Conservation (phyloP, 2,797 vertebrate genomes). For the Arnoldichthys spilopterus region DNA sequence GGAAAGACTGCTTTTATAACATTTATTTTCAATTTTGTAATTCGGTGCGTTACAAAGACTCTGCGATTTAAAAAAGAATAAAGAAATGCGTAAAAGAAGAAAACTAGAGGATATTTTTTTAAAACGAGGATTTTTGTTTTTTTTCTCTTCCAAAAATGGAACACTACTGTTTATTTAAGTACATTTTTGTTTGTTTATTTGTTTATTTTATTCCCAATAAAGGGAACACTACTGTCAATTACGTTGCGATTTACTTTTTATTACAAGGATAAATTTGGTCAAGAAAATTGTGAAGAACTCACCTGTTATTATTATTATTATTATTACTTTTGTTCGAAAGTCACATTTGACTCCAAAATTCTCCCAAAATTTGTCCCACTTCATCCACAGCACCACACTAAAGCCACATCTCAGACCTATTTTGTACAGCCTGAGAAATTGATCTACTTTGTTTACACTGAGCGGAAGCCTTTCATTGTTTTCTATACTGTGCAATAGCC, state of each 20-base stretch:
- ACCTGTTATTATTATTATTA: conserved; percentile 44
- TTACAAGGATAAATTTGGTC: too few relatives aligned
- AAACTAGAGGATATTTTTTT: conserved; percentile 54
- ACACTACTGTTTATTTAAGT: conserved; percentile 37
- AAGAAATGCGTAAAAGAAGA: conserved; percentile 12
- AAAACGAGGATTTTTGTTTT: conserved; percentile 10
- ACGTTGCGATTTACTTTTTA: too few relatives aligned
- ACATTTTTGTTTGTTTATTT: background rate
- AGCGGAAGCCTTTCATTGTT: conserved; percentile 31
- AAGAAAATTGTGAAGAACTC: too few relatives aligned
- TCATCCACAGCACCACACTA: conserved; percentile 4
- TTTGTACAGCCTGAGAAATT: background rate
- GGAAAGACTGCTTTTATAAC: background rate
- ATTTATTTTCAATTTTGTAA: conserved; percentile 41
- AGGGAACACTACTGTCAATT: background rate
- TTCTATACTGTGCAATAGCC: conserved; percentile 72
- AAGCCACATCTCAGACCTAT: background rate
- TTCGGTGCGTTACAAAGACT: conserved; percentile 41
- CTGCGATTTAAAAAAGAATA: conserved; percentile 17
- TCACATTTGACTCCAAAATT: conserved; percentile 1
- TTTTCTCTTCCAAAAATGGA: background rate
- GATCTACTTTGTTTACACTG: conserved; percentile 29
- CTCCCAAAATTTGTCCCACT: conserved; percentile 2
- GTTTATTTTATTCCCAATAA: background rate
- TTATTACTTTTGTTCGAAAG: conserved; percentile 35